Evolutionary conservation across 2,113 vertebrate species (phyloP), one percentile per base, ranked within the genome.

Genomic region (Macquaria ambigua): DNA sequence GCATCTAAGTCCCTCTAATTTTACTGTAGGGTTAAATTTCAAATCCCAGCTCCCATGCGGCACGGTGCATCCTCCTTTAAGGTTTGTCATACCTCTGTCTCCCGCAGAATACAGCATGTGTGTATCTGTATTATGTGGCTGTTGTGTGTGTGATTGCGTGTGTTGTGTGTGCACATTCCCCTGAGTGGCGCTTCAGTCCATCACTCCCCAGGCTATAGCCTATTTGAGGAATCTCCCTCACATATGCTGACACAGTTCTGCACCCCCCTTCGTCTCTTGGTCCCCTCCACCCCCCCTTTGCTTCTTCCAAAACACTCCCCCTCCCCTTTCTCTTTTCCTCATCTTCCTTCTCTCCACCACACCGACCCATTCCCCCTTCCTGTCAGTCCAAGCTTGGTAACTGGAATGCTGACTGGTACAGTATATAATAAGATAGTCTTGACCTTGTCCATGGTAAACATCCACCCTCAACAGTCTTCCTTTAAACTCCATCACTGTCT

Each of bases 1-100:
- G 90, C 89, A 91, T 86, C 75, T 80, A 78, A 79, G 77, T 87
- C 79, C 89, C 89, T 93, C 93, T 94, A 94, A 95, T 93, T 94
- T 94, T 95, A 94, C 93, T 88, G 85, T 67, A 78, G 90, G 89
- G 88, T 94, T 94, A 61, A 91, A 92, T 95, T 95, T 95, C 91
- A 94, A 70, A 87, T 90, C 92, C 81, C 55, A 53, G 82, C 88
- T 74, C 79, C 46, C 75, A 80, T 79, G 75, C 39, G 12, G 61
- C 55, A 69, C 0, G 1, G 37, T 81, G 79, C 76, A 89, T 83
- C 89, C 77, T 85, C 50, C 72, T 88, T 89, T 82, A 90, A 84
- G 58, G 75, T 75, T 83, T 59, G 61, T 75, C 64, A 81, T 69
- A 73, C 73, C 80, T 70, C 0, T 0, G 63, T 34, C 74, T 75